Base-by-base conservation (phyloP, 2,797 vertebrate species). In the Onychomys arenicola region DNA sequence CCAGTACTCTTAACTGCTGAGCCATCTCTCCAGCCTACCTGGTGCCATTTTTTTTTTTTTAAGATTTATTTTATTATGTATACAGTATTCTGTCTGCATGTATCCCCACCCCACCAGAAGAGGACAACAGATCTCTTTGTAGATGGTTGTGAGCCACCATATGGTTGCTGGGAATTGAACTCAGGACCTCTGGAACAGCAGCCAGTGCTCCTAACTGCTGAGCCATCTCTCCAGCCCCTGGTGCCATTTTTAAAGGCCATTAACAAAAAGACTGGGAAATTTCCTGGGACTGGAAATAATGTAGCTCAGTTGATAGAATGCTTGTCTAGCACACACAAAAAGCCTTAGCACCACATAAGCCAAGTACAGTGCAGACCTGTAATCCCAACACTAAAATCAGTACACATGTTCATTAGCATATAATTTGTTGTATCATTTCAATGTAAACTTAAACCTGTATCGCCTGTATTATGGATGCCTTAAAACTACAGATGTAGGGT, bases 391-490 rank as follows among this genome's bases (percentile, higher is more conserved):
- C 43, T 46, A n/a, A 49, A 85, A 67, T 34, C 40, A 46, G 17
- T 43, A 4, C 57, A 52, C 87, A 93, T 94, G 96, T 96, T 95
- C 65, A 52, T 92, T 92, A 91, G 80, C 27, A 93, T 91, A 83
- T 37, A 83, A 49, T 57, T 85, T 63, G 87, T 93, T 93, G 14
- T 82, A 59, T 93, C 57, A 90, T 43, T 88, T 95, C 69, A 73
- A 43, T 71, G 40, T 75, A 92, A 93, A 91, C 69, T 89, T 90
- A 86, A 95, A 52, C 49, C 49, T 52, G 49, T 57, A 86, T 91
- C 80, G 93, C 94, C 43, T 97, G 63, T 29, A 96, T 97, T 96
- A 71, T 84, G 19, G 32, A 73, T 96, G 63, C 69, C 88, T 96
- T 95, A 97, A 92, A 93, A 88, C 55, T 84, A 61, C 16, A 59